Evolutionary conservation across 2,113 vertebrate species (phyloP).

Genomic region (Scolopax mira): DNA sequence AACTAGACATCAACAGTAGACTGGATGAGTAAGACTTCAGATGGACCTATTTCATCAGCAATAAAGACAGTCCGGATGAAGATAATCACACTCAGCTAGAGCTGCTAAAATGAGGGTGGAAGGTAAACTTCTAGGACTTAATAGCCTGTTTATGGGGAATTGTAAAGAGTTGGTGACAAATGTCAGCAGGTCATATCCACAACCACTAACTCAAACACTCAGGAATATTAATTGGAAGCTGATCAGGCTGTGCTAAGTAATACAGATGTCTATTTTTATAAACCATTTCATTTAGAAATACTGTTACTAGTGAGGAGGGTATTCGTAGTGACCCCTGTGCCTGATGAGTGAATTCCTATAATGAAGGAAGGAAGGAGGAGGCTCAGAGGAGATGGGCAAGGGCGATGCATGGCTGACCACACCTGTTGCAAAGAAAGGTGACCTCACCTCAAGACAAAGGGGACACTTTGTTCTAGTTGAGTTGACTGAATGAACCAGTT

Average conservation of each 20-base stretch:
- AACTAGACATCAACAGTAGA: neutral
- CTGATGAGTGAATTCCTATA: neutral
- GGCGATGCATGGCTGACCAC: rapidly evolving
- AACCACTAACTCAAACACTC: neutral
- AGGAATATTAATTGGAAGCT: neutral
- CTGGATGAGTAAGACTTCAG: neutral
- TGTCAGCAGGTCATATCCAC: neutral
- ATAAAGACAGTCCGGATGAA: neutral
- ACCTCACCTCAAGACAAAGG: neutral
- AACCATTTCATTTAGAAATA: neutral
- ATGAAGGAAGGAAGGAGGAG: neutral
- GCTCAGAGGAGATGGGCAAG: neutral
- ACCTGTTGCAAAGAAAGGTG: neutral
- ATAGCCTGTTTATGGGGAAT: neutral
- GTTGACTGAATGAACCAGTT: neutral
- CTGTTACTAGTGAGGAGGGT: neutral
- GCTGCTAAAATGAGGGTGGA: neutral
- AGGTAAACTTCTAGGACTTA: neutral
- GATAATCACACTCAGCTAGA: neutral
- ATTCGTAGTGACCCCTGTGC: neutral
- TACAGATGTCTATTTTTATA: neutral
- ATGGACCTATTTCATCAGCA: neutral
- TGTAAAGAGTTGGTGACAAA: neutral
- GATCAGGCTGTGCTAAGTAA: neutral
- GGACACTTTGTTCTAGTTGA: neutral